Base-by-base conservation (phyloP, 2,888 invertebrate genomes). In the Lobophora halterata region DNA sequence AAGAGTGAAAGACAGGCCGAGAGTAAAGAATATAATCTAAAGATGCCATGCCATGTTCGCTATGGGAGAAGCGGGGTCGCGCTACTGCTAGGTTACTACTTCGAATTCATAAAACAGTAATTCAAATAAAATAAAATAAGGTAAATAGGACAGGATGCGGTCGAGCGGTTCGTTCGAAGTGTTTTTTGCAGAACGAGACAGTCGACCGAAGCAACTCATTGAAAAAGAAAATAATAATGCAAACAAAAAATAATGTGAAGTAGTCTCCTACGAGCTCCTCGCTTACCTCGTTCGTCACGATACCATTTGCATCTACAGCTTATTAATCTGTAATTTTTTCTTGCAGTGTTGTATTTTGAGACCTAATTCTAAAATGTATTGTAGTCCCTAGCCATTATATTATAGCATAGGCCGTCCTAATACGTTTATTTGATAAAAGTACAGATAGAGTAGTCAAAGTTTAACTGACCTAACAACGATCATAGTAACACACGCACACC, bases 41-140 rank as follows among this genome's bases (percentile, higher is more conserved):
- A 62, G 64, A 80, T 74, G 81, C 79, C 82, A 81, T 83, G 82
- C 82, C 71, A 58, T 65, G 62, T 66, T 34, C 5, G 56, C 79
- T 79, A 80, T 69, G 59, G 63, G 76, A 70, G 61, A 53, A 78
- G 77, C 76, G 61, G 73, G 74, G 52, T 57, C 64, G 65, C 71
- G 60, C 71, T 75, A 78, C 71, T 59, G 63, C 71, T 71, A 69
- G 50, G 39, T 46, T 49, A 59, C n/a, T n/a, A n/a, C 46, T 40
- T 33, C 2, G 31, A 41, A 26, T 14, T 16, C 35, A 41, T 13
- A 19, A 18, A 46, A 34, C 19, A 11, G 8, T 36, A 38, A 24
- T 31, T 20, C 9, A 48, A 40, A 41, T 24, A 21, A 46, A 16
- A 18, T 10, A 44, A 44, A 30, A 10, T n/a, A 39, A 42, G 9